phyloP scores from a whole-genome alignment of 2,888 invertebrate genomes.

The Trisateles emortualis region DNA sequence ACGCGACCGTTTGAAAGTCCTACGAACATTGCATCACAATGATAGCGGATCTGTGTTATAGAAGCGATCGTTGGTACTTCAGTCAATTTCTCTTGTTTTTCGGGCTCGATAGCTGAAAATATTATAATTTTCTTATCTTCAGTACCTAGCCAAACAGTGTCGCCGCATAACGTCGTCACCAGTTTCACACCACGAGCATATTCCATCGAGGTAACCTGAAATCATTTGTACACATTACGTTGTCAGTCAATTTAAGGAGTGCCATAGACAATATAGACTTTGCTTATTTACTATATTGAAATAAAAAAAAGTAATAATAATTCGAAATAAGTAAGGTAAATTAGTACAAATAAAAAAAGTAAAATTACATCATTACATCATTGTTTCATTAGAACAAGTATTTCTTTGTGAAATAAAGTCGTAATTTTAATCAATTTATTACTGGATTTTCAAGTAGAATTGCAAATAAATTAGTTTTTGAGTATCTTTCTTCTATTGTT shows the following conservation, averaged over 20 bases:
- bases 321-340: too few relatives aligned
- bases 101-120: conserved; percentile 94
- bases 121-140: conserved; percentile 93
- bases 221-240: conserved; percentile 2
- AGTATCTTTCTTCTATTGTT: too few relatives aligned
- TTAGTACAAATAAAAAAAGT: too few relatives aligned
- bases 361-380: too few relatives aligned
- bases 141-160: conserved; percentile 98
- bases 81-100: conserved; percentile 92
- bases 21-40: conserved; percentile 96
- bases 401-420: too few relatives aligned
- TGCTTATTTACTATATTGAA: too few relatives aligned
- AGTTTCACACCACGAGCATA: conserved; percentile 91
- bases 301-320: too few relatives aligned
- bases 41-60: conserved; percentile 93
- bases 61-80: conserved; percentile 90
- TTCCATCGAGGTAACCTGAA: conserved; percentile 92
- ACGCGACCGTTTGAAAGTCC: conserved; percentile 93
- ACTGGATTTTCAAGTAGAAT: too few relatives aligned
- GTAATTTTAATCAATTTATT: too few relatives aligned
- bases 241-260: background rate
- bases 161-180: conserved; percentile 83
- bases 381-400: too few relatives aligned
- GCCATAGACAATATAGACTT: too few relatives aligned
- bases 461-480: too few relatives aligned